Base-by-base conservation (phyloP, 2,888 invertebrate species). In the Caenorhabditis panamensis region DNA sequence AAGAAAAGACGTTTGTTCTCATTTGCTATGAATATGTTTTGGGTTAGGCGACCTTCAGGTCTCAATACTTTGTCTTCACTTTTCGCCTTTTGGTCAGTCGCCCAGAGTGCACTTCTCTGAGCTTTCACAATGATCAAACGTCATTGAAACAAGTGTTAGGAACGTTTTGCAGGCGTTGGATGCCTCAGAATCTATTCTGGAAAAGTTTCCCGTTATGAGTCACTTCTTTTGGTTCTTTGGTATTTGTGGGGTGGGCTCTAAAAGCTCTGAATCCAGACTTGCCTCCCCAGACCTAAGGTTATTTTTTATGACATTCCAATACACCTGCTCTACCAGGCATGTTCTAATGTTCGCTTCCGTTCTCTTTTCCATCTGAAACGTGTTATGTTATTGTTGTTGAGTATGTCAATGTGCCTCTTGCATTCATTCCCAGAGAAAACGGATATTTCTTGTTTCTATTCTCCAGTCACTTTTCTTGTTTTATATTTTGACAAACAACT, bases 21-120 rank as follows among this genome's bases (percentile, higher is more conserved):
- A 75, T 75, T 75, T 75, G 37, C 66, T 75, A 75, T 75, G 75
- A 67, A 75, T 75, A 59, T 67, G 75, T 61, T 75, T 75, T 67
- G 22, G 36, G 37, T 13, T 28, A 56, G 56, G 31, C 13, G n/a
- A n/a, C 49, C n/a, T 6, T 41, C 13, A 62, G 28, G 41, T 53
- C 47, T 31, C 26, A 36, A 61, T 26, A 53, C 53, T 37, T 44
- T 22, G 13, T 26, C 53, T 37, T 44, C 13, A 24, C 68, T 41
- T 69, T 24, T 41, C 22, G 22, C 24, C 59, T 31, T 20, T 41
- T 41, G 41, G 41, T 13, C 41, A 41, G 13, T 13, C 54, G 3
- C 31, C 2, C n/a, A 28, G 13, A 51, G 26, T 51, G 47, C 51
- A 51, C 51, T 24, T 51, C 16, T 51, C 13, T 24, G 1, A 24